These are phyloP conservation scores for Rhingia campestris DNA, from an alignment of 2,888 invertebrate genomes.

Conservation along the genomic window DNA sequence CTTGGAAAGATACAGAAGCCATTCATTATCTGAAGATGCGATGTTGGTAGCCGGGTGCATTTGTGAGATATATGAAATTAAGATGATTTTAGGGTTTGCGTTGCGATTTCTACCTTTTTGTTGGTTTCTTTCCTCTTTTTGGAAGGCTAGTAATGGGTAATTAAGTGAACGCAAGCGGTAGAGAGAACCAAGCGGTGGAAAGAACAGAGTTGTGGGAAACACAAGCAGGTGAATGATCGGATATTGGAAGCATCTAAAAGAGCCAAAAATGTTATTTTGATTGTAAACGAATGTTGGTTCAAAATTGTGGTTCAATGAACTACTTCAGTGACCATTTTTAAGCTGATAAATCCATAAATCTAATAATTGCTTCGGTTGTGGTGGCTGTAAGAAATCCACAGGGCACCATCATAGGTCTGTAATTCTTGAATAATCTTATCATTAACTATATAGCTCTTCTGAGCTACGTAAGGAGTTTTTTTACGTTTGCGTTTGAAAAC, in stretches of 20 bases:
- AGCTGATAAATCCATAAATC: background rate
- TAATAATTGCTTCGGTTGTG: background rate
- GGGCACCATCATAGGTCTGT: no score
- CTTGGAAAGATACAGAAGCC: conserved; percentile 58
- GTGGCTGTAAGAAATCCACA: background rate
- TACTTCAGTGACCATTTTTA: no score
- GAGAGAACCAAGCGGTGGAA: conserved; percentile 1
- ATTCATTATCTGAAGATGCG: conserved; percentile 67
- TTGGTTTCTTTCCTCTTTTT: conserved; percentile 20
- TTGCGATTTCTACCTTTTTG: background rate
- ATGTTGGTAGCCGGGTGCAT: conserved; percentile 47
- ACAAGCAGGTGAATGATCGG: conserved; percentile 52
- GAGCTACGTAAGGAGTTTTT: background rate
- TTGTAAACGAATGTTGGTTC: no score
- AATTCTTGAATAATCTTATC: background rate
- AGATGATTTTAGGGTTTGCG: conserved; percentile 68
- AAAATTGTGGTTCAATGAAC: no score
- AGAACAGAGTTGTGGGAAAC: conserved; percentile 50
- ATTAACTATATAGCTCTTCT: background rate
- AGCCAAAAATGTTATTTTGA: background rate
- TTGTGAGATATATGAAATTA: conserved; percentile 72
- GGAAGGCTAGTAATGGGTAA: conserved; percentile 39
- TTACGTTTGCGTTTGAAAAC: background rate
- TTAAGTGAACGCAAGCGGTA: conserved; percentile 63
- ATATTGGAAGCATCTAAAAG: conserved; percentile 6